A percentile compares a stretch with the other conserved stretches of the same genome.
These are phyloP conservation scores for Magallana angulata DNA, from an alignment of 1,140 invertebrate genomes.

Conservation along the genomic window DNA sequence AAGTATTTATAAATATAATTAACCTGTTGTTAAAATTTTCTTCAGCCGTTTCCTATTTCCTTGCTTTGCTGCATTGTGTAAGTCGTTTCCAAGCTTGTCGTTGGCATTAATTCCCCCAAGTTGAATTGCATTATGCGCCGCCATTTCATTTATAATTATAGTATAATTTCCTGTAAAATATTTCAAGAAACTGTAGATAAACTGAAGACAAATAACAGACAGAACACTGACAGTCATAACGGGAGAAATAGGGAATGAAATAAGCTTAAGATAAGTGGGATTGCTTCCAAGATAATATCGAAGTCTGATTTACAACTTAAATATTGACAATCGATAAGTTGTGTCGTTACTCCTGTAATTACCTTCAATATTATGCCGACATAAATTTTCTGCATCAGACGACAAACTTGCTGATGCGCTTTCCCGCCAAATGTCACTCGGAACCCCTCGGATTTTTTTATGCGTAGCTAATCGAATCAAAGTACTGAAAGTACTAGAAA, in stretches of 20 bases:
- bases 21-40: constrained; percentile 49
- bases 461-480: neutral
- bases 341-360: too few relatives aligned
- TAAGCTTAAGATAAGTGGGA: too few relatives aligned
- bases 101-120: constrained; percentile 34
- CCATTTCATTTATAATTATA: neutral
- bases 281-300: too few relatives aligned
- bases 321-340: too few relatives aligned
- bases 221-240: too few relatives aligned
- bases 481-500: too few relatives aligned
- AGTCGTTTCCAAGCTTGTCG: constrained; percentile 46
- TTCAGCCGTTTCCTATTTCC: constrained; percentile 49
- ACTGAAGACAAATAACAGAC: too few relatives aligned
- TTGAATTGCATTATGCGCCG: constrained; percentile 3
- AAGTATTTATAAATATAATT: too few relatives aligned
- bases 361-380: too few relatives aligned
- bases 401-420: neutral
- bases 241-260: too few relatives aligned
- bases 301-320: too few relatives aligned
- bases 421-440: constrained; percentile 21
- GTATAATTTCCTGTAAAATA: neutral
- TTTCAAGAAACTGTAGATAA: too few relatives aligned
- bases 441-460: neutral
- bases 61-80: constrained; percentile 46
- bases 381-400: neutral